Evolutionary conservation across 2,888 invertebrate species (phyloP).

Genomic region (Embidobia sp.): DNA sequence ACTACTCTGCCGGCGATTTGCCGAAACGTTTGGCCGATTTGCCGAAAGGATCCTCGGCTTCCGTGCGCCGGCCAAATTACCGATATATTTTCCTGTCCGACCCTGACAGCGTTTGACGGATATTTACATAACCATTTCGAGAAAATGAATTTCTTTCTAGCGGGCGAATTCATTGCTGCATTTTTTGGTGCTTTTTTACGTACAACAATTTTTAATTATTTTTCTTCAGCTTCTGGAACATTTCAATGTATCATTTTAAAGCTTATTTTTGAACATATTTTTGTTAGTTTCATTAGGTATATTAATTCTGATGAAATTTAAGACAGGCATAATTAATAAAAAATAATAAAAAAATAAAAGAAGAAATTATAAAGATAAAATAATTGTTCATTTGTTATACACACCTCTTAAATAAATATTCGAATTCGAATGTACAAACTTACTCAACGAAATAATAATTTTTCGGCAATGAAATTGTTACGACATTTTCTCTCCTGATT

Average conservation of each 20-base stretch:
- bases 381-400: no score
- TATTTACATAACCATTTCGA: conserved; percentile 55
- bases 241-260: no score
- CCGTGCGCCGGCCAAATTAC: conserved; percentile 44
- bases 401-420: conserved; percentile 42
- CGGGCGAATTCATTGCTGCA: no score
- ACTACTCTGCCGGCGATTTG: conserved; percentile 49
- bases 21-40: conserved; percentile 45
- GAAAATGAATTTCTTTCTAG: conserved; percentile 53
- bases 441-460: conserved; percentile 51
- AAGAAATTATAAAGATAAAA: no score
- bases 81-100: conserved; percentile 46
- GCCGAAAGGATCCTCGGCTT: conserved; percentile 33
- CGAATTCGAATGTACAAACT: conserved; percentile 28
- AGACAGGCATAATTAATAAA: no score
- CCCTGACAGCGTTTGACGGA: conserved; percentile 48
- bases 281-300: no score
- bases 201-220: no score
- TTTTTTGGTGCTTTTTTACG: no score
- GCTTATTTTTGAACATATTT: no score
- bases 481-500: conserved; percentile 36
- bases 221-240: no score
- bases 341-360: no score
- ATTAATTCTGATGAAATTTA: no score
- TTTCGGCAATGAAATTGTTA: conserved; percentile 54